Conservation (phyloP, 2,888 invertebrate genomes). For the Hyposoter dolosus region DNA sequence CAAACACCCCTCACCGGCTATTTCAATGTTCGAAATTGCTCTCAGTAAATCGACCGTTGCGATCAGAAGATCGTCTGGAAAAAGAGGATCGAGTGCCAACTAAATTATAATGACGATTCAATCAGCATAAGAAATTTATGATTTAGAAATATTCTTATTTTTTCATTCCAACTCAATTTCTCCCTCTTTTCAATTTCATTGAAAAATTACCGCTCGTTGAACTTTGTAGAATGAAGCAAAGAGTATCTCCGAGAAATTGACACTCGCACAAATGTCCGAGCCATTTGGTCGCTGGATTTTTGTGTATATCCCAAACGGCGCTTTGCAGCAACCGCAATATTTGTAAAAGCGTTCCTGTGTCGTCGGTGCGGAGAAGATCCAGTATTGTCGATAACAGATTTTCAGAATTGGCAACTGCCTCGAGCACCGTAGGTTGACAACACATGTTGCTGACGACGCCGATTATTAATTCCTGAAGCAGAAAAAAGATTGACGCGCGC, state of each 20-base stretch:
- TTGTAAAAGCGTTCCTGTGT: constrained; percentile 91
- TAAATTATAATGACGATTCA: neutral
- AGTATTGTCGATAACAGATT: constrained; percentile 87
- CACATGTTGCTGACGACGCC: constrained; percentile 95
- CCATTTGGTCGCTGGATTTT: constrained; percentile 77
- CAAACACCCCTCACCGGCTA: constrained; percentile 68
- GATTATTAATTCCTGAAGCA: constrained; percentile 90
- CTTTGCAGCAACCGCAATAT: constrained; percentile 88
- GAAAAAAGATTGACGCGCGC: no score
- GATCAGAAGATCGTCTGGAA: constrained; percentile 77
- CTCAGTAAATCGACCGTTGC: constrained; percentile 76
- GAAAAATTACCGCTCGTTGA: constrained; percentile 87
- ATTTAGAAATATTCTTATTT: neutral
- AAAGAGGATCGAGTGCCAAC: neutral
- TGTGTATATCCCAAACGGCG: constrained; percentile 81
- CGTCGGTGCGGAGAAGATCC: constrained; percentile 87
- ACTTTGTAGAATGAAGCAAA: constrained; percentile 91
- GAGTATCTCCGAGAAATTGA: constrained; percentile 86
- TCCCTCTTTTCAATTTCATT: neutral
- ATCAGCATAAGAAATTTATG: neutral
- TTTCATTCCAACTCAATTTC: neutral
- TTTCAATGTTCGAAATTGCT: constrained; percentile 71
- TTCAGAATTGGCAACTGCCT: constrained; percentile 86
- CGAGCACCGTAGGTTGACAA: constrained; percentile 88
- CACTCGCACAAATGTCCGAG: constrained; percentile 75